Conservation (phyloP, 2,113 vertebrate genomes). For the Eonycteris spelaea region DNA sequence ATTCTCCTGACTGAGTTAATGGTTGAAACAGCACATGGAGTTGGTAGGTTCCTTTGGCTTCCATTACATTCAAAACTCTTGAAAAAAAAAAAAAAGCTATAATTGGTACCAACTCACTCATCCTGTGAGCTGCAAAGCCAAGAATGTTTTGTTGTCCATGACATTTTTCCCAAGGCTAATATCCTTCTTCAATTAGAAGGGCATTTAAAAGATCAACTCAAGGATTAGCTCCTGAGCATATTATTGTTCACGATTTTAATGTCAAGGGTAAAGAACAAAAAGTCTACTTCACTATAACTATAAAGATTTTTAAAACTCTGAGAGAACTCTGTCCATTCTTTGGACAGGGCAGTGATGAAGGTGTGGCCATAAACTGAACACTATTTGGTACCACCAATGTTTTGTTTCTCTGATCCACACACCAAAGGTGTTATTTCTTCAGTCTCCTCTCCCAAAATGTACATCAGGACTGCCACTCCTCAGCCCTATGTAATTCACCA, state of each 20-base stretch:
- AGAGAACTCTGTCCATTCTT: neutral
- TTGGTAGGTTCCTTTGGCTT: slow-evolving; percentile 10
- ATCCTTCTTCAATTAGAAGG: slow-evolving; percentile 41
- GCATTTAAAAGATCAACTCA: slow-evolving; percentile 4
- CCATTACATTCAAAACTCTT: neutral
- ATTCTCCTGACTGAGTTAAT: slow-evolving; percentile 7
- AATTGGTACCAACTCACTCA: slow-evolving; percentile 31
- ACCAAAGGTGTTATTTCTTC: neutral
- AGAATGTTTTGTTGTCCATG: neutral
- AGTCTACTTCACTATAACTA: neutral
- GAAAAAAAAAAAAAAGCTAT: neutral
- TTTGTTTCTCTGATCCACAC: neutral
- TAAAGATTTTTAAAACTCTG: neutral
- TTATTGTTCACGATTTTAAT: slow-evolving; percentile 21
- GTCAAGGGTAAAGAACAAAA: neutral
- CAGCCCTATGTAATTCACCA: neutral
- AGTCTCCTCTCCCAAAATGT: neutral
- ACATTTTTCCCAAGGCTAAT: slow-evolving; percentile 27
- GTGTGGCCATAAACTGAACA: neutral
- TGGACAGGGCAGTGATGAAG: neutral
- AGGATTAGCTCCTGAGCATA: neutral
- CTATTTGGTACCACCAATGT: neutral
- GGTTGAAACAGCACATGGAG: slow-evolving; percentile 7
- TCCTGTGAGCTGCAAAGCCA: neutral
- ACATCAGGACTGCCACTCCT: neutral